A percentile compares a stretch with the other conserved stretches of the same genome.
Conservation (phyloP, 2,113 vertebrate genomes). For the Clarias magur region DNA sequence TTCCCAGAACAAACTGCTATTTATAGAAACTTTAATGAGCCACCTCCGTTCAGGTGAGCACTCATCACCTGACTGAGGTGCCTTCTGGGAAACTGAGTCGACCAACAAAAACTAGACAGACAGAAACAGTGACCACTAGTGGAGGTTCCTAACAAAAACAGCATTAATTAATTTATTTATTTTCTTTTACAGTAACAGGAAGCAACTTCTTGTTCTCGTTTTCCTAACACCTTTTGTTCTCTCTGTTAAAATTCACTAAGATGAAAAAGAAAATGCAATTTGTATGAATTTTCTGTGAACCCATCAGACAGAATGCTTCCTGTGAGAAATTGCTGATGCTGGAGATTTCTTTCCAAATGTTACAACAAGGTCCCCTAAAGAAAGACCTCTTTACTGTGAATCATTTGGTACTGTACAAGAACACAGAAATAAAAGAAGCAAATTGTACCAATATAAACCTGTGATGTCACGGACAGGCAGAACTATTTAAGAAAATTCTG, state of each 20-base stretch:
- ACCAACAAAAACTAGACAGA: too few relatives aligned
- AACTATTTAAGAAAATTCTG: background rate
- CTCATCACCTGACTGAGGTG: too few relatives aligned
- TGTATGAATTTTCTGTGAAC: background rate
- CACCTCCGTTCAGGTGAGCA: too few relatives aligned
- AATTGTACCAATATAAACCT: background rate
- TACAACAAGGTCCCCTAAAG: too few relatives aligned
- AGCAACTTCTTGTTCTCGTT: background rate
- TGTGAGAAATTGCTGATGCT: background rate
- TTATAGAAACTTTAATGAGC: too few relatives aligned
- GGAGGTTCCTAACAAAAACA: too few relatives aligned
- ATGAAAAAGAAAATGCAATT: background rate
- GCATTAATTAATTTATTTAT: background rate
- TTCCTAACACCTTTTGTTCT: background rate
- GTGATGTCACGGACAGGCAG: background rate
- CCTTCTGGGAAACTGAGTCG: too few relatives aligned
- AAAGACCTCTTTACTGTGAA: background rate
- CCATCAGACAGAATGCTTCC: background rate
- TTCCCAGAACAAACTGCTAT: too few relatives aligned
- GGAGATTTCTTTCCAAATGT: background rate
- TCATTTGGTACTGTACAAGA: background rate
- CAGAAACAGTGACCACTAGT: too few relatives aligned
- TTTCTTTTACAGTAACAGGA: background rate
- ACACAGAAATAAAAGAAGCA: background rate
- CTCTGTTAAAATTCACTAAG: background rate